A percentile compares a stretch with the other conserved stretches of the same genome.
These are phyloP conservation scores for Drosophila miranda DNA, from an alignment of 1,140 invertebrate genomes.

Conservation along the genomic window DNA sequence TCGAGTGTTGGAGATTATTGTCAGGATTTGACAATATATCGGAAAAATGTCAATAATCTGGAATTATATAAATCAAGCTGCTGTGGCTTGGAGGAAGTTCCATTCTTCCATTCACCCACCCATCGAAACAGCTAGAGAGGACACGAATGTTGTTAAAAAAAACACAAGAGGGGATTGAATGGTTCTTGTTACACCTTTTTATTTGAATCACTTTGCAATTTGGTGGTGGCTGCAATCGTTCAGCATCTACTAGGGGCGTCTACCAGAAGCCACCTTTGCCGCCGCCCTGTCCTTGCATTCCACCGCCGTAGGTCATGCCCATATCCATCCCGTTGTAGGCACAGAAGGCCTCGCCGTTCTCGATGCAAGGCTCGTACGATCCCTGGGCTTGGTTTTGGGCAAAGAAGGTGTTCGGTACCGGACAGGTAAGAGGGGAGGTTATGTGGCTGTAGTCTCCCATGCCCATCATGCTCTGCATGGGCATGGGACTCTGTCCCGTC, in stretches of 20 bases:
- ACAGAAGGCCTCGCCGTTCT: slow-evolving; percentile 25
- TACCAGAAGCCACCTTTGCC: slow-evolving; percentile 23
- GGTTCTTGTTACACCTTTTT: neutral
- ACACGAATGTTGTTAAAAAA: too few species aligned
- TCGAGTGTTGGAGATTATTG: too few species aligned
- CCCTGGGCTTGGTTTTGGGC: slow-evolving; percentile 8
- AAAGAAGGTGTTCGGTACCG: slow-evolving; percentile 26
- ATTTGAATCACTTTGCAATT: neutral
- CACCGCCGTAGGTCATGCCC: neutral
- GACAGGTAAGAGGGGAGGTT: slow-evolving; percentile 25
- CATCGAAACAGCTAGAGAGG: too few species aligned
- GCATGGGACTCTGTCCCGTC: slow-evolving; percentile 3
- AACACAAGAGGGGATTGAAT: too few species aligned
- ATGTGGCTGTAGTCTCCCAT: slow-evolving; percentile 26
- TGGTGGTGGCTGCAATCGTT: neutral
- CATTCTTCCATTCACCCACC: too few species aligned
- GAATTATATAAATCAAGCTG: too few species aligned
- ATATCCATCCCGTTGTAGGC: slow-evolving; percentile 33
- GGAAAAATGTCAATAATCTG: too few species aligned
- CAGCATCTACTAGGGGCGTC: too few species aligned
- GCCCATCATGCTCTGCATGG: slow-evolving; percentile 12
- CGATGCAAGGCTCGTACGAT: slow-evolving; percentile 23
- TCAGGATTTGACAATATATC: too few species aligned
- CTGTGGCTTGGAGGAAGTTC: too few species aligned
- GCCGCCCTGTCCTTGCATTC: neutral